Evolutionary conservation across 2,797 vertebrate genomes (phyloP).

Genomic region (Austrolebias charrua): DNA sequence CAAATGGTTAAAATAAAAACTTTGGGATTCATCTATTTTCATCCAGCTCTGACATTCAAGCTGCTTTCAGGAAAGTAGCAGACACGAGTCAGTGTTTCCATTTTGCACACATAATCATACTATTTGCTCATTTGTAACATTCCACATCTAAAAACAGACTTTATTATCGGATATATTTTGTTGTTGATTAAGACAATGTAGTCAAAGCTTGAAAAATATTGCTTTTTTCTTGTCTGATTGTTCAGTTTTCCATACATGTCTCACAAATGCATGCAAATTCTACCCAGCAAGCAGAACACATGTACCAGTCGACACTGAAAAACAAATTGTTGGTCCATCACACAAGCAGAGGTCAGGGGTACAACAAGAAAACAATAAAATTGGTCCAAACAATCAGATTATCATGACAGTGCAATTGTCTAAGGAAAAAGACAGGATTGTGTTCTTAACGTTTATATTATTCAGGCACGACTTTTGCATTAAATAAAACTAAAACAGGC

Average conservation of each 20-base stretch:
- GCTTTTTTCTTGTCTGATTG: slow-evolving; percentile 53
- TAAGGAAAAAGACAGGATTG: slow-evolving; percentile 65
- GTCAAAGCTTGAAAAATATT: slow-evolving; percentile 52
- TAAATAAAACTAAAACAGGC: slow-evolving; percentile 36
- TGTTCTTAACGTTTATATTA: slow-evolving; percentile 60
- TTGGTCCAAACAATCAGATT: slow-evolving; percentile 35
- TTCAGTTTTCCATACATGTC: slow-evolving; percentile 33
- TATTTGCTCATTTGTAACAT: slow-evolving; percentile 36
- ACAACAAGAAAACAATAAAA: slow-evolving; percentile 25
- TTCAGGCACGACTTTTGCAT: slow-evolving; percentile 68
- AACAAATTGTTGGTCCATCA: slow-evolving; percentile 40
- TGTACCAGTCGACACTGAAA: slow-evolving; percentile 42
- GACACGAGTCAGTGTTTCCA: slow-evolving; percentile 9
- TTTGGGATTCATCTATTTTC: slow-evolving; percentile 43
- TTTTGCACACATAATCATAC: slow-evolving; percentile 3
- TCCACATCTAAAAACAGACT: slow-evolving; percentile 41
- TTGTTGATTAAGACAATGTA: slow-evolving; percentile 38
- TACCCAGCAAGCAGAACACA: slow-evolving; percentile 39
- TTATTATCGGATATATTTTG: slow-evolving; percentile 46
- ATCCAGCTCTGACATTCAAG: slow-evolving; percentile 23
- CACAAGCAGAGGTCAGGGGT: slow-evolving; percentile 47
- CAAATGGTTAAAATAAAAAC: slow-evolving; percentile 15
- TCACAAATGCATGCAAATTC: slow-evolving; percentile 62
- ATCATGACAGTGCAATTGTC: slow-evolving; percentile 70
- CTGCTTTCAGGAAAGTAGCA: slow-evolving; percentile 36